Base-by-base conservation (phyloP, 2,888 invertebrate genomes). In the Chymomyza amoena region DNA sequence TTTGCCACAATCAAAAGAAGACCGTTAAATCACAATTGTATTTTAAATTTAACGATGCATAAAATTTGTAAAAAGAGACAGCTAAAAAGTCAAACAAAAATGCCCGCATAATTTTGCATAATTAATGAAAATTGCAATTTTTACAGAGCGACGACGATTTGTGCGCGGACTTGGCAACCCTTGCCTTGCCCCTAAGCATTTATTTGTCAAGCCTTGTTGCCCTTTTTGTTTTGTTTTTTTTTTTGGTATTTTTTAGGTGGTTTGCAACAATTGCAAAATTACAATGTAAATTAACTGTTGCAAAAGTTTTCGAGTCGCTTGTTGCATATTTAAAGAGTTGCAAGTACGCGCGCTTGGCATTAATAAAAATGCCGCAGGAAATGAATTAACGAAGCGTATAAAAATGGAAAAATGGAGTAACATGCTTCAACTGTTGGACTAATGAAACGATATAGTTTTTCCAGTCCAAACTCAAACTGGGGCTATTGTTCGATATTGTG, bases 31-130 rank as follows among this genome's bases (percentile, higher is more conserved):
- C 28, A 64, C 20, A 50, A 69, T 45, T 62, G 63, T 62, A 70
- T 61, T 68, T 63, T 75, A 68, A 79, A 76, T 81, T 79, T 81
- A 79, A 76, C 82, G 79, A 81, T 68, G 80, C 82, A 79, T 79
- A 79, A 81, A 81, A 79, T 76, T 69, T 79, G 70, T 79, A 81
- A 81, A 72, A 51, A 54, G 16, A 54, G 52, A 20, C 61, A 32
- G 59, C 18, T 32, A 69, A 61, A 61, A 69, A 69, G 70, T 61
- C 63, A 69, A 75, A 63, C 68, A 69, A 71, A 75, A 75, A 61
- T 65, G 45, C 61, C 66, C 57, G 77, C 69, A 69, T 79, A 72
- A 73, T 76, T 81, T 76, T 68, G 73, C 82, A 79, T 79, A 81
- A 81, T 79, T 79, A 79, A 79, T 73, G 73, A 60, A 72, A 76